Evolutionary conservation across 1,140 invertebrate genomes (phyloP).

Genomic region (Tachypleus tridentatus): DNA sequence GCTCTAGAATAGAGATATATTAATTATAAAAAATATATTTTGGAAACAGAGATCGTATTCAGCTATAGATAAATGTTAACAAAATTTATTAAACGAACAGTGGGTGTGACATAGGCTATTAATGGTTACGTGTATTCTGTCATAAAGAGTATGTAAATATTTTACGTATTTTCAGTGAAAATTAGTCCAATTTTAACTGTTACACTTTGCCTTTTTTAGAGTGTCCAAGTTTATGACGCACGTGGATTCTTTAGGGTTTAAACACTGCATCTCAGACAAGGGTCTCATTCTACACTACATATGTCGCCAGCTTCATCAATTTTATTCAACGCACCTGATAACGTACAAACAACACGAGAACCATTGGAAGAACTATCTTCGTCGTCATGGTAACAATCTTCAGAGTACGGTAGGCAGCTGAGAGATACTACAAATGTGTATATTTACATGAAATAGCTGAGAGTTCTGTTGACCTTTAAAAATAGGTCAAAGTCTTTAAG

Average conservation of each 20-base stretch:
- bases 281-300: constrained; percentile 41
- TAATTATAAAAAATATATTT: no score
- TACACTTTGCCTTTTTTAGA: constrained; percentile 2
- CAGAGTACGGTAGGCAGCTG: background rate
- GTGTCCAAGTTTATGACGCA: constrained; percentile 27
- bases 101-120: no score
- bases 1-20: no score
- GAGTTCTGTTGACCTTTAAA: no score
- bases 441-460: no score
- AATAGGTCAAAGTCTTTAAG: no score
- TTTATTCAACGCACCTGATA: constrained; percentile 32
- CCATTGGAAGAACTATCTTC: constrained; percentile 26
- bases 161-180: background rate
- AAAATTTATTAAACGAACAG: no score
- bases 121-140: no score
- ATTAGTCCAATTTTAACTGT: background rate
- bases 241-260: constrained; percentile 42
- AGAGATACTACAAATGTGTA: no score
- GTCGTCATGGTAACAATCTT: constrained; percentile 7
- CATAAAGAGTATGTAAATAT: no score
- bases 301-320: constrained; percentile 38
- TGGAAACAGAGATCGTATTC: no score
- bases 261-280: constrained; percentile 33
- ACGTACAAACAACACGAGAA: constrained; percentile 30
- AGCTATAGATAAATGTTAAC: no score